Base-by-base conservation (phyloP, 2,888 invertebrate genomes). In the Agrilus mali region DNA sequence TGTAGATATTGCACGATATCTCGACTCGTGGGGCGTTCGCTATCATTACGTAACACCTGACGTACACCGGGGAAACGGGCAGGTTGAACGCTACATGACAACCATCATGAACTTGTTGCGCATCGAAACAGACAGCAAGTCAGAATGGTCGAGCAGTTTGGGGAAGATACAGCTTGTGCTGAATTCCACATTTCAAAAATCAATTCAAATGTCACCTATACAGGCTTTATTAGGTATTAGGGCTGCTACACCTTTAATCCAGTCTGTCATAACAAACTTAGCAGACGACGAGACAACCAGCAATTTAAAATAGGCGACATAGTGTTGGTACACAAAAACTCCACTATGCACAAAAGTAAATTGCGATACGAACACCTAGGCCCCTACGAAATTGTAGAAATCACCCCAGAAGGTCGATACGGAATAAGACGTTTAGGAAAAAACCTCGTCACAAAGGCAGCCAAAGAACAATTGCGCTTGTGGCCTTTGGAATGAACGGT, bases 291-390 rank as follows among this genome's bases (percentile, higher is more conserved):
- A 36, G 47, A 49, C 36, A 51, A 20, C 27, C 22, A 44, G 1
- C 14, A 47, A 31, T 48, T 33, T 36, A 13, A 39, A 10, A 33
- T 37, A 10, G 53, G 52, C 31, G 49, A 51, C 38, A 49, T 51
- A 44, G 52, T 54, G 4, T 38, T 54, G 8, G 41, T 52, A 37
- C 52, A 54, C 41, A 43, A 51, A 14, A 52, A 45, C 20, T 47
- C 47, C 10, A 43, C 52, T 34, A 50, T 54, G 48, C 50, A 52
- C 35, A 41, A 41, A 1, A 50, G 50, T 35, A 52, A 52, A 36
- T 43, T 33, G 27, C 42, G 50, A 20, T 53, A 45, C 37, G 52
- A 53, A 39, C 50, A 48, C 36, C 14, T 53, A 40, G 50, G 50
- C 7, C 49, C 48, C 12, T 53, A 47, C 37, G 52, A 49, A 36